These are phyloP conservation scores for Cheilosia impressa DNA, from an alignment of 2,888 invertebrate genomes.

Conservation along the genomic window DNA sequence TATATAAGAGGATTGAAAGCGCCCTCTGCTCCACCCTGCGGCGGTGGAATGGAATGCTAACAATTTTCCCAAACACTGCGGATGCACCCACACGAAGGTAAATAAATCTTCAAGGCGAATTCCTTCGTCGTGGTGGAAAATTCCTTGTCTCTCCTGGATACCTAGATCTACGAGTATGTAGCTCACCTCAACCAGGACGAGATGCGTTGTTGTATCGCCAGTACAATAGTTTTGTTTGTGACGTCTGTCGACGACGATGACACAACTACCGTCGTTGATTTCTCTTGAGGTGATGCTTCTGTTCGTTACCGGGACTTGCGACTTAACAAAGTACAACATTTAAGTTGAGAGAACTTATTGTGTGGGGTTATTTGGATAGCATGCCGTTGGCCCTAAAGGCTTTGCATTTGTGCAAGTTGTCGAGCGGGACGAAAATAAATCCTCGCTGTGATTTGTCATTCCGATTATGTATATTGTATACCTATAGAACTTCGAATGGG, in stretches of 20 bases:
- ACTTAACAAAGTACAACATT: constrained; percentile 61
- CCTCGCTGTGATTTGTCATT: constrained; percentile 41
- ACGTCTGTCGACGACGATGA: constrained; percentile 6
- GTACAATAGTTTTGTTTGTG: constrained; percentile 27
- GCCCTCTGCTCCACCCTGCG: neutral
- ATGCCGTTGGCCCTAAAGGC: neutral
- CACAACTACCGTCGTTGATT: constrained; percentile 23
- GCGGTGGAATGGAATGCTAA: constrained; percentile 25
- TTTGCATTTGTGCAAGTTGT: constrained; percentile 8
- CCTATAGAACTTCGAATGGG: neutral
- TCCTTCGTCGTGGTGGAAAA: constrained; percentile 40
- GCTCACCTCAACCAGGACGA: neutral
- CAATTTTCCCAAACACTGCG: constrained; percentile 46
- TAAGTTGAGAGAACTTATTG: constrained; percentile 47
- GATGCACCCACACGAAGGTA: constrained; percentile 45
- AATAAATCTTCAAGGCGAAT: constrained; percentile 49
- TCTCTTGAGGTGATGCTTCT: constrained; percentile 44
- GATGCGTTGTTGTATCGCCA: constrained; percentile 24
- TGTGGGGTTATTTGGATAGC: constrained; percentile 31
- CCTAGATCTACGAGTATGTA: no score
- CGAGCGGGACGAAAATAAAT: constrained; percentile 12
- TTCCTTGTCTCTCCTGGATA: constrained; percentile 27
- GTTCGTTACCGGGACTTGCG: neutral
- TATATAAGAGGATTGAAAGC: constrained; percentile 21
- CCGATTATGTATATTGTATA: neutral